These are phyloP conservation scores for Torymus texanus DNA, from an alignment of 2,888 invertebrate genomes.

Conservation along the genomic window DNA sequence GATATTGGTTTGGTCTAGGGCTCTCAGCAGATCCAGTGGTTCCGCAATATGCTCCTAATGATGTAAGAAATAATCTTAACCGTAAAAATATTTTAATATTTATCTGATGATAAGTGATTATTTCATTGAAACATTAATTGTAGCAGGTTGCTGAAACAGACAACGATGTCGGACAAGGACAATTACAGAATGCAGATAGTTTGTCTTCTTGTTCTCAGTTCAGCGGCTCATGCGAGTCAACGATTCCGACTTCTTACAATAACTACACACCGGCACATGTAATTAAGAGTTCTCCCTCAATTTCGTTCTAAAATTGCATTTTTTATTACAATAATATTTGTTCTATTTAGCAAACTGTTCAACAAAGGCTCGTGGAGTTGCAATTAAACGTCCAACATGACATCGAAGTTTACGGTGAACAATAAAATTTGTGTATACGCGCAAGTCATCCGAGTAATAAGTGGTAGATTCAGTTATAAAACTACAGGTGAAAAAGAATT, in stretches of 20 bases:
- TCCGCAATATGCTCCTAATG: slow-evolving; percentile 61
- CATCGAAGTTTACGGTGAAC: slow-evolving; percentile 64
- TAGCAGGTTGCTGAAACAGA: slow-evolving; percentile 58
- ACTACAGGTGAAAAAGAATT: neutral
- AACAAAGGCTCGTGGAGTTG: slow-evolving; percentile 70
- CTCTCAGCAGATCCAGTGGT: slow-evolving; percentile 62
- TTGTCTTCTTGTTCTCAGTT: slow-evolving; percentile 68
- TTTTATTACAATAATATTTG: neutral
- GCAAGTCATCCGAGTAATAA: slow-evolving; percentile 7
- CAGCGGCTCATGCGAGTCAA: slow-evolving; percentile 65
- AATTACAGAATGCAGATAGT: slow-evolving; percentile 66
- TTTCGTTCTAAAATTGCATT: neutral
- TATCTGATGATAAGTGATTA: slow-evolving; percentile 15
- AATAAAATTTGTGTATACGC: neutral
- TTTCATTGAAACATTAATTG: slow-evolving; percentile 37
- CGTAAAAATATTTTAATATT: slow-evolving; percentile 24
- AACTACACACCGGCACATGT: slow-evolving; percentile 67
- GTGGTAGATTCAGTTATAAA: neutral
- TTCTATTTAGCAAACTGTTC: slow-evolving; percentile 68
- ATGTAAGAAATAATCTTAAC: slow-evolving; percentile 63
- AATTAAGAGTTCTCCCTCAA: slow-evolving; percentile 32
- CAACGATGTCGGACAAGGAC: slow-evolving; percentile 65
- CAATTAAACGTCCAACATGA: slow-evolving; percentile 70
- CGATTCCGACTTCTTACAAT: slow-evolving; percentile 64
- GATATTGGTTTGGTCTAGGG: slow-evolving; percentile 60